Evolutionary conservation across 2,888 invertebrate species (phyloP), one percentile per base, ranked within the genome.

Genomic region (Dryomyza anilis): DNA sequence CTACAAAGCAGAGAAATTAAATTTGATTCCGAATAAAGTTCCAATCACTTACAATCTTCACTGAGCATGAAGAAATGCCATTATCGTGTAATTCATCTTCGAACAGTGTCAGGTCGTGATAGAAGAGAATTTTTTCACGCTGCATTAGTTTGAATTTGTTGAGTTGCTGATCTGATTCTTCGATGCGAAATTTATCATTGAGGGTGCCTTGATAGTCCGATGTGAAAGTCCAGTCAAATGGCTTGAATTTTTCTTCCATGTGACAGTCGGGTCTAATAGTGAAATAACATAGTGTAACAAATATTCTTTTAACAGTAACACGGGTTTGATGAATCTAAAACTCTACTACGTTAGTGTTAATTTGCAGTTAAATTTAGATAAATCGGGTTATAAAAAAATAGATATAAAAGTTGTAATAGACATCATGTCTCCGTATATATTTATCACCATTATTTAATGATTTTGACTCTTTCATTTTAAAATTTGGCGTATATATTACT

Each of bases 81-180:
- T 99, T 95, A 84, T 99, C 99, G 79, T 98, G 98, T 53, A 99
- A 84, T 83, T 99, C 99, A 86, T 99, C 99, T 85, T 99, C 99
- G 85, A 93, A 99, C 39, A 99, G 85, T 64, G 94, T 91, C 33
- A 98, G 85, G 81, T 98, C 96, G 73, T 95, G 92, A 83, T 95
- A 98, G 82, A 98, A 98, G 3, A 95, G 82, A 63, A 99, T 99
- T 79, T 91, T 91, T 73, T 99, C 98, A 74, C 90, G 91, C 71
- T 89, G 87, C 85, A 94, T 96, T 48, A 99, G 84, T 78, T 93
- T 88, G 72, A 96, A 94, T 74, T 95, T 87, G 81, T 99, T 89
- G 61, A 99, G 93, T 70, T 88, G 85, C 77, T 93, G 91, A 46
- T 89, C 86, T 0, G 94, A 92, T 53, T 86, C 81, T 73, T 87